Base-by-base conservation (phyloP, 2,113 vertebrate genomes). In the Telmatochromis sp. region DNA sequence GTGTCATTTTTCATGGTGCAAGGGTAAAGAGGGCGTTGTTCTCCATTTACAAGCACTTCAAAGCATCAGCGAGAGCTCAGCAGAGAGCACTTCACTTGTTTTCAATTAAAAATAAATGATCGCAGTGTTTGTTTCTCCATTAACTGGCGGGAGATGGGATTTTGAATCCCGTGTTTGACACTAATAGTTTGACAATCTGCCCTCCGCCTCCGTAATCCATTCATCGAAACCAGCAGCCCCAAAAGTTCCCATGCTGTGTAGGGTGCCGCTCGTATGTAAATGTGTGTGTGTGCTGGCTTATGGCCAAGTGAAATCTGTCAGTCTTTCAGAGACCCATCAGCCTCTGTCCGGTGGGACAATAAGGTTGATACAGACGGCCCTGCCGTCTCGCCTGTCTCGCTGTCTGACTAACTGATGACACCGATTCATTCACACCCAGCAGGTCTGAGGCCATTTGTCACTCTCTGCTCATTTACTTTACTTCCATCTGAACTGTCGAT, bases 201-300 rank as follows among this genome's bases (percentile, higher is more conserved):
- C 81, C 81, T 88, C 75, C 15, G 47, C 55, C 81, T 85, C 50
- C 86, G 13, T 81, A 55, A 4, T 11, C 85, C 90, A 91, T 92
- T 92, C 91, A 89, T 55, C 15, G 17, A 19, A 51, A 86, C 60
- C 90, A 88, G 90, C 90, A 57, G 87, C 86, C 87, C 87, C 73
- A 17, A 71, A 87, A 68, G 90, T 94, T 94, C 93, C 91, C 93
- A 94, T 91, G 90, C 86, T 75, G 91, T 12, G 91, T 28, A 73
- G 89, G 86, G 89, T 87, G 63, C 88, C 71, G 71, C 75, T 86
- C 9, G 82, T 82, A 65, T 93, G 88, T 63, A 83, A 84, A 86
- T 91, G 87, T 90, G 65, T 88, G 80, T 51, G 83, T 83, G 82
- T 68, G 71, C 91, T 94, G 93, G 94, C 92, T 37, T 4, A 4